Evolutionary conservation across 2,888 invertebrate species (phyloP).

Genomic region (Drosophila nr. perissopoda): DNA sequence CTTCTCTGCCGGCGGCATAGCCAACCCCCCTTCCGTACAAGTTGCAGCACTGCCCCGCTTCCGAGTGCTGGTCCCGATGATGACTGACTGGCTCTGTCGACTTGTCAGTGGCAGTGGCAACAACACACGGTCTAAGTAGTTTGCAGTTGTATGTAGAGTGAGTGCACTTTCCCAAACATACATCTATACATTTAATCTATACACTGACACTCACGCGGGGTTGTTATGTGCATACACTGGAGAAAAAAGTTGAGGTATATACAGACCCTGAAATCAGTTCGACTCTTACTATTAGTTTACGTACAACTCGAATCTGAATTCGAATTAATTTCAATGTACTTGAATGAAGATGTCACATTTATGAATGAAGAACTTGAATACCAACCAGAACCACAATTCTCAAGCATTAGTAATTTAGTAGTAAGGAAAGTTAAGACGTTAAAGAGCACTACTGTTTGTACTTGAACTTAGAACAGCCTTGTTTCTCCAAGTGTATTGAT

Average conservation of each 20-base stretch:
- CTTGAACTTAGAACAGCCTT: neutral
- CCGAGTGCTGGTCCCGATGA: slow-evolving; percentile 15
- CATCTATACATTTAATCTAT: slow-evolving; percentile 8
- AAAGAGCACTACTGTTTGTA: neutral
- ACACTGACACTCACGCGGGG: slow-evolving; percentile 1
- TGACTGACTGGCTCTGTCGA: slow-evolving; percentile 41
- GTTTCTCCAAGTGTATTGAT: slow-evolving; percentile 5
- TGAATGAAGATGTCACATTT: neutral
- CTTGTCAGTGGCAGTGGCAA: slow-evolving; percentile 67
- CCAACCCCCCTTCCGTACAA: neutral
- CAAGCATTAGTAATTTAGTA: neutral
- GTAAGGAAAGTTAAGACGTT: neutral
- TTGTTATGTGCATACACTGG: neutral
- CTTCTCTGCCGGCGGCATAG: slow-evolving; percentile 1
- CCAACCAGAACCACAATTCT: neutral
- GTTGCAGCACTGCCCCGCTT: slow-evolving; percentile 3
- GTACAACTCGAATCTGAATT: neutral
- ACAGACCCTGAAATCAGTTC: neutral
- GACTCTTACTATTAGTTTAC: neutral
- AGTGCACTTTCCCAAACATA: slow-evolving; percentile 68
- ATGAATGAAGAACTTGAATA: neutral
- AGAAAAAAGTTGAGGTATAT: neutral
- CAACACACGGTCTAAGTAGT: slow-evolving; percentile 73
- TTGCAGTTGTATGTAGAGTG: slow-evolving; percentile 76
- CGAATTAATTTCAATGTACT: neutral